phyloP scores from a whole-genome alignment of 2,888 invertebrate genomes.

The Spodoptera exigua region DNA sequence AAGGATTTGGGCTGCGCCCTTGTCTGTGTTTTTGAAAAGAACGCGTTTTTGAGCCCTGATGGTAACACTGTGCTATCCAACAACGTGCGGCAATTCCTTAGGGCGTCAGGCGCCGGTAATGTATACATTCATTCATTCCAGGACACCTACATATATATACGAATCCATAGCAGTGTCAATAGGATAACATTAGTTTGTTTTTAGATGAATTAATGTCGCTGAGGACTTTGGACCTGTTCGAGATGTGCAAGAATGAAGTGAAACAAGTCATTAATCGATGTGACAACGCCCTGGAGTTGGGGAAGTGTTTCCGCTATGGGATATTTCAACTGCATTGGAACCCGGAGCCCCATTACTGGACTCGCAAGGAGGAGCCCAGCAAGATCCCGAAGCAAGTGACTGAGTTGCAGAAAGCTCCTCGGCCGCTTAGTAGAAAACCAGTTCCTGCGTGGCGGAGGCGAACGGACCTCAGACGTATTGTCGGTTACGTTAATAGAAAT shows the following conservation, averaged over 20 bases:
- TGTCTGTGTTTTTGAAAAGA: slow-evolving; percentile 59
- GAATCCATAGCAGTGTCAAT: no score
- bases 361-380: neutral
- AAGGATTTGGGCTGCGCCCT: slow-evolving; percentile 64
- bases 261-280: slow-evolving; percentile 12
- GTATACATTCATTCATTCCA: neutral
- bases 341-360: slow-evolving; percentile 33
- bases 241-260: slow-evolving; percentile 33
- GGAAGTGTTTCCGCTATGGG: slow-evolving; percentile 63
- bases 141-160: no score
- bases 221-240: slow-evolving; percentile 42
- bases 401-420: neutral
- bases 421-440: no score
- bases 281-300: slow-evolving; percentile 42
- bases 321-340: slow-evolving; percentile 43
- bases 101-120: slow-evolving; percentile 64
- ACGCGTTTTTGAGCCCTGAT: slow-evolving; percentile 25
- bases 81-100: slow-evolving; percentile 55
- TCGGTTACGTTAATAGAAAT: no score
- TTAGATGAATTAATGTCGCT: slow-evolving; percentile 61
- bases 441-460: neutral
- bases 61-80: slow-evolving; percentile 33
- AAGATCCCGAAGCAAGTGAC: neutral
- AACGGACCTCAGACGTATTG: no score
- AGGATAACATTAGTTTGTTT: slow-evolving; percentile 23